Evolutionary conservation across 2,113 vertebrate genomes (phyloP), one percentile per base, ranked within the genome.

Genomic region (Zootoca vivipara): DNA sequence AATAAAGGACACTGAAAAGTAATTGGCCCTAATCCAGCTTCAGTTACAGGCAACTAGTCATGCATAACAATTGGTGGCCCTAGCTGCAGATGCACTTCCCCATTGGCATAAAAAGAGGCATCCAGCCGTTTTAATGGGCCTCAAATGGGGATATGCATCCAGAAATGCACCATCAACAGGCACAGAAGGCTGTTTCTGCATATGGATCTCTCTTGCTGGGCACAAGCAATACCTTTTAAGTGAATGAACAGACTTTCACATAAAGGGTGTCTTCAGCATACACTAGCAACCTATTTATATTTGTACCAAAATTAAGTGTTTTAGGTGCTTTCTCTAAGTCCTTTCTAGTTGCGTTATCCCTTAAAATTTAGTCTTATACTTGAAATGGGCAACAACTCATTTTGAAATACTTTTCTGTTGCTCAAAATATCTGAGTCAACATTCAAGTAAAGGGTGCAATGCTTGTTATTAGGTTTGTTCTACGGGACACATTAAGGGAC

Each of bases 381-480:
- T 72, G 90, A 97, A 93, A 94, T 83, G 78, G 2, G 67, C 75
- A 96, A 93, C 92, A 94, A 93, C 95, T 94, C 89, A 92, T 89
- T 90, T 92, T 92, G 95, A 96, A 94, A 93, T 89, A 38, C 87
- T 91, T 91, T 78, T 88, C 75, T 72, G 87, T 67, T 90, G 40
- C 87, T 75, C 33, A 56, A 88, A 94, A 89, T 83, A 89, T 91
- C 80, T 89, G 90, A 64, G 91, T 87, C 91, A 93, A 95, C 94
- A 94, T 96, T 95, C 91, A 96, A 95, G 96, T 96, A 94, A 95
- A 81, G 62, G n/a, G 88, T 92, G 72, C 56, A 62, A 1, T 64
- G 5, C 86, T 89, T 91, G 26, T 93, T 87, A 56, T 70, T 86
- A 9, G 69, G n/a, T 91, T 91, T 89, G 81, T 83, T 91, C 67